Percentiles rank a stretch among this genome's conserved stretches.
phyloP scores from a whole-genome alignment of 1,140 invertebrate species.

The Rhopalosiphum padi region DNA sequence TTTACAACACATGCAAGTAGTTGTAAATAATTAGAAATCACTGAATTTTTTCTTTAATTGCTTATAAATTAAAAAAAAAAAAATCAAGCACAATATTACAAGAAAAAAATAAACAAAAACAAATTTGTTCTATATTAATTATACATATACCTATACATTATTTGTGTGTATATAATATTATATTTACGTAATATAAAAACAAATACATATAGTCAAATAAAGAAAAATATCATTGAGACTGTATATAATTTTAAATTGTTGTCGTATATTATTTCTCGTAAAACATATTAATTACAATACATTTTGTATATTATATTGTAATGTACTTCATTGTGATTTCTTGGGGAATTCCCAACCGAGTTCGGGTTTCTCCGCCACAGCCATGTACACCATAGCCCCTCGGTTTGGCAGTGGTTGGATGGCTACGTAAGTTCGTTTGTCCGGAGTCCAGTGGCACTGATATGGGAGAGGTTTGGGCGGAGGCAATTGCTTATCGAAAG shows the following conservation, averaged over 20 bases:
- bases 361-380: slow-evolving; percentile 64
- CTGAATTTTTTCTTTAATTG: not conserved
- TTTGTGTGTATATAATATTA: no score
- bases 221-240: no score
- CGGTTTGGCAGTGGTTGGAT: slow-evolving; percentile 65
- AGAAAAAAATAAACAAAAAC: not conserved
- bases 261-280: not conserved
- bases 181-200: no score
- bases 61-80: not conserved
- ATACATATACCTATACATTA: no score
- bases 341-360: slow-evolving; percentile 59
- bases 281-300: not conserved
- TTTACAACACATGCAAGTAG: not conserved
- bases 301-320: not conserved
- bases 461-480: slow-evolving; percentile 22
- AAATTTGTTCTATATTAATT: no score
- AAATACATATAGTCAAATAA: no score
- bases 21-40: not conserved
- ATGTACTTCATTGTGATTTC: not conserved
- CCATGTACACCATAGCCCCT: slow-evolving; percentile 66
- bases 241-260: not conserved
- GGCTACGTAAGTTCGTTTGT: slow-evolving; percentile 66
- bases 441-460: slow-evolving; percentile 64
- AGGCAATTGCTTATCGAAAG: slow-evolving; percentile 5
- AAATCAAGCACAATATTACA: not conserved